phyloP scores from a whole-genome alignment of 92 coral and sea anemone species.

The Bergia sp. region DNA sequence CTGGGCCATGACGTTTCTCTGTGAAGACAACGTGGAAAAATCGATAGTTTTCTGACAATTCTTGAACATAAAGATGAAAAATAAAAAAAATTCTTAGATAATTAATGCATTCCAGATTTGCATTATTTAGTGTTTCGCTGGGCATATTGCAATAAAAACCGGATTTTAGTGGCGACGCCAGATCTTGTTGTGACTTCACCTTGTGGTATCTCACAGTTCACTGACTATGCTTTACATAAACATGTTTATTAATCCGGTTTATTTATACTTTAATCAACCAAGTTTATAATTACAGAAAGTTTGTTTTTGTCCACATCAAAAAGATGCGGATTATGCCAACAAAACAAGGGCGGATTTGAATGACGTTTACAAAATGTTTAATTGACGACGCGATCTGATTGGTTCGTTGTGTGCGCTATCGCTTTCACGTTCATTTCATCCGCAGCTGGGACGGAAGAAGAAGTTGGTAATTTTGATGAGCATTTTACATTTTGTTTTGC shows the following conservation, averaged over 20 bases:
- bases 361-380: not conserved
- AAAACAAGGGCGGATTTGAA: constrained; percentile 5
- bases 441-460: not conserved
- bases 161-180: too few relatives aligned
- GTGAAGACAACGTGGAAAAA: too few relatives aligned
- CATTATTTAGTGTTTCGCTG: too few relatives aligned
- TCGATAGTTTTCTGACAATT: too few relatives aligned
- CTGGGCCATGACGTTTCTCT: too few relatives aligned
- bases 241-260: constrained; percentile 17
- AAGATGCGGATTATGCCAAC: not conserved
- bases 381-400: constrained; percentile 2
- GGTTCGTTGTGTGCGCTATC: constrained; percentile 8
- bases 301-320: not conserved
- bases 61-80: too few relatives aligned
- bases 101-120: too few relatives aligned
- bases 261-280: not conserved
- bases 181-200: too few relatives aligned
- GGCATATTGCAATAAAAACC: too few relatives aligned
- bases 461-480: not conserved
- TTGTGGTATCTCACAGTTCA: not conserved
- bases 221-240: not conserved
- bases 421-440: not conserved
- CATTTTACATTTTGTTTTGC: not conserved
- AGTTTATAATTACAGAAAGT: not conserved
- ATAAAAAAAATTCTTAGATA: too few relatives aligned